These are phyloP conservation scores for Electrona antarctica DNA, from an alignment of 2,113 vertebrate genomes.

Conservation along the genomic window DNA sequence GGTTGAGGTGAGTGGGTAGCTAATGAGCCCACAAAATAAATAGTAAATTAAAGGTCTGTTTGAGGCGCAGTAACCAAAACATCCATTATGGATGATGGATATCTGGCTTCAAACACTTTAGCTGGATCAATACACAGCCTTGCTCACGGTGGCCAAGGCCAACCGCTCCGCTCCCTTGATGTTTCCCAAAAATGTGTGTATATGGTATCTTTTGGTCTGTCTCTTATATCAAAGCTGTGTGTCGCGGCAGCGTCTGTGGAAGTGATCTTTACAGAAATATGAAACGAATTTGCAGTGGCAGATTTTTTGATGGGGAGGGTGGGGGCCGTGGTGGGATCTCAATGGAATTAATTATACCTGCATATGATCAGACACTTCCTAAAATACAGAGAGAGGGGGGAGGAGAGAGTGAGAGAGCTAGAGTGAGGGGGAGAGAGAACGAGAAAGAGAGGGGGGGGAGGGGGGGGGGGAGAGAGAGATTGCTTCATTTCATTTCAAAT, in stretches of 20 bases:
- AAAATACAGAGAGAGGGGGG: slow-evolving; percentile 4
- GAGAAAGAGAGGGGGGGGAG: background rate
- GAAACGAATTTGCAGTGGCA: too few species aligned
- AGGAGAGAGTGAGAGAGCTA: background rate
- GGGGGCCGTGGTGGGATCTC: background rate
- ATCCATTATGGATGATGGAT: background rate
- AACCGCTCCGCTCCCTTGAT: too few species aligned
- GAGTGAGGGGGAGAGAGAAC: background rate
- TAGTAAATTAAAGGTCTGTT: slow-evolving; percentile 13
- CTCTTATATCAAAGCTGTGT: too few species aligned
- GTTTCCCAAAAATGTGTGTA: too few species aligned
- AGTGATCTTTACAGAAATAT: too few species aligned
- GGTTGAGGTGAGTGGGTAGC: slow-evolving; percentile 35
- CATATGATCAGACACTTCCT: slow-evolving; percentile 19
- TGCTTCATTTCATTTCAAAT: too few species aligned
- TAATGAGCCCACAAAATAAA: slow-evolving; percentile 44
- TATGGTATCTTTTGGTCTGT: too few species aligned
- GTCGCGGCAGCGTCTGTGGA: too few species aligned
- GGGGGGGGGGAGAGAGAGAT: too few species aligned
- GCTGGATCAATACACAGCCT: slow-evolving; percentile 18
- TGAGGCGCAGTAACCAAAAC: slow-evolving; percentile 6
- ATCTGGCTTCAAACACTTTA: slow-evolving; percentile 16
- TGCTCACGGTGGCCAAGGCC: background rate
- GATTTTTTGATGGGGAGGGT: too few species aligned
- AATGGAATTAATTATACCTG: slow-evolving; percentile 5